Evolutionary conservation across 2,113 vertebrate genomes (phyloP).

Genomic region (Dasyornis broadbenti): DNA sequence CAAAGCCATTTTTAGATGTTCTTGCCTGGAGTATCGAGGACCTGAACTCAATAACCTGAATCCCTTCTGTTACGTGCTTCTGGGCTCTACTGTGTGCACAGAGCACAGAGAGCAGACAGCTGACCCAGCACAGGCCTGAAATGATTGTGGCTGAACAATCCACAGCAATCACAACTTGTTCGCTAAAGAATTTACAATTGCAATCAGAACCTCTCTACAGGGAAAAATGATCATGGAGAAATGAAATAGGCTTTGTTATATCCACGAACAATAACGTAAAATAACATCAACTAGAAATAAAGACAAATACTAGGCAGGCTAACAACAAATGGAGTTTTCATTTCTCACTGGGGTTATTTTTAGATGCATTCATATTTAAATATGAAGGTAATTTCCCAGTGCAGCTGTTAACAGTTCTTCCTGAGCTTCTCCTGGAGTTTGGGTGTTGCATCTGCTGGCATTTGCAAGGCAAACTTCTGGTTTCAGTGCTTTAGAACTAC

Average conservation of each 20-base stretch:
- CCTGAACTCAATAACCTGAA: conserved; percentile 12
- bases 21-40: background rate
- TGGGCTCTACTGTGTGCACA: background rate
- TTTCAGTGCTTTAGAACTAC: background rate
- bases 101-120: background rate
- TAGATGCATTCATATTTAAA: conserved; percentile 33
- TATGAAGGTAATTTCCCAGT: conserved; percentile 38
- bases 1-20: background rate
- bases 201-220: background rate
- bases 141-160: conserved; percentile 11
- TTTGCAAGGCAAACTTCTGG: conserved; percentile 37
- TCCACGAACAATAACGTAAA: background rate
- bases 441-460: conserved; percentile 10
- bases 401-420: conserved; percentile 43
- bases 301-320: conserved; percentile 22
- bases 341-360: conserved; percentile 10
- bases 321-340: conserved; percentile 15
- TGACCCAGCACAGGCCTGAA: background rate
- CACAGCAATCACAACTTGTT: background rate
- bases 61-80: background rate
- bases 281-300: conserved; percentile 41
- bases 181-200: conserved; percentile 7
- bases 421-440: conserved; percentile 9
- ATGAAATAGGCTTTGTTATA: conserved; percentile 27
- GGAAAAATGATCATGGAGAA: conserved; percentile 29